phyloP scores from a whole-genome alignment of 1,140 invertebrate species.

The Akabosia matsudoensis region DNA sequence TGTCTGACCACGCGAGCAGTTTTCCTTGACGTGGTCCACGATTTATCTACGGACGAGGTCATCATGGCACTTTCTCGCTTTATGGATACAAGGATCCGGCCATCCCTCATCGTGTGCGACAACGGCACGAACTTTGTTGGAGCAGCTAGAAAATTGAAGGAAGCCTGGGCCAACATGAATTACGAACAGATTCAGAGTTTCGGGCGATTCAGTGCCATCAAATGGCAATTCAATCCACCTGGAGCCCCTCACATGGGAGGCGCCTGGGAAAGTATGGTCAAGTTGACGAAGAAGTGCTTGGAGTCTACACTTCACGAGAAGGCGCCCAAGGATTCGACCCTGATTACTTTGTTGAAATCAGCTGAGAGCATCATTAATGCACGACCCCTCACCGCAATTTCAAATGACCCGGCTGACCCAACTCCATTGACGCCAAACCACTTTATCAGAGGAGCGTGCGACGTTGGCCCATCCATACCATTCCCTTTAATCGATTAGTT shows the following conservation, averaged over 20 bases:
- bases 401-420: too few species aligned
- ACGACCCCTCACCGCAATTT: too few species aligned
- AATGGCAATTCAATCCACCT: neutral
- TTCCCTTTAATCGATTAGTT: too few species aligned
- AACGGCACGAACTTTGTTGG: slow-evolving; percentile 1
- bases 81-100: neutral
- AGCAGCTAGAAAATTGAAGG: neutral
- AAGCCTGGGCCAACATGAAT: neutral
- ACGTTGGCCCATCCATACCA: neutral
- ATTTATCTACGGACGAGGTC: slow-evolving; percentile 42
- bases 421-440: neutral
- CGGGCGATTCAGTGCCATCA: neutral
- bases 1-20: slow-evolving; percentile 45
- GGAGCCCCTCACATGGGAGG: neutral
- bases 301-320: neutral
- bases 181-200: neutral
- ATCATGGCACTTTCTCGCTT: slow-evolving; percentile 44
- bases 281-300: neutral
- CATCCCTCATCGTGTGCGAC: neutral
- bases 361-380: too few species aligned
- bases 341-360: neutral
- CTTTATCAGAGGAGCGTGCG: neutral
- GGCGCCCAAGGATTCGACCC: neutral
- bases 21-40: slow-evolving; percentile 45
- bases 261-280: neutral